Percentiles rank a stretch among this genome's conserved stretches.
Conservation (phyloP, 2,888 invertebrate species). For the Microctonus hyperodae region DNA sequence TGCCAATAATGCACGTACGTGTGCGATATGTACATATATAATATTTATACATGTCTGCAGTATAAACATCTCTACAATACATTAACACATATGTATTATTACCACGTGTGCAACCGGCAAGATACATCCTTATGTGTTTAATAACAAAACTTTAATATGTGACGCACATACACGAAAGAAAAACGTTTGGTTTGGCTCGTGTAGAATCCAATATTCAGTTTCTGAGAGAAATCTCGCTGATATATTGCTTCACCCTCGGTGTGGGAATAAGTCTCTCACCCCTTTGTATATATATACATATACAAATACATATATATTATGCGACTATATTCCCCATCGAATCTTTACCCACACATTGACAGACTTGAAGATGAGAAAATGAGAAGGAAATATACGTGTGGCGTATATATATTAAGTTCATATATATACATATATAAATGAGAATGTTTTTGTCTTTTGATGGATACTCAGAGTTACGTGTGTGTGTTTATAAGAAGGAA, state of each 20-base stretch:
- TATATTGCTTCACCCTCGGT: conserved; percentile 31
- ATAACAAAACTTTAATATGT: conserved; percentile 32
- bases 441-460: conserved; percentile 29
- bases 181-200: conserved; percentile 26
- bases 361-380: neutral
- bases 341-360: neutral
- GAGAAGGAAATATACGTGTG: conserved; percentile 13
- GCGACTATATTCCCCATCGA: neutral
- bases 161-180: conserved; percentile 14
- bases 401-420: no score
- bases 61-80: neutral
- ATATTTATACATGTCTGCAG: neutral
- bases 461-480: neutral
- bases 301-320: neutral
- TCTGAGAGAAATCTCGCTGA: conserved; percentile 32
- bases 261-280: conserved; percentile 22
- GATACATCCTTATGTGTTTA: conserved; percentile 24
- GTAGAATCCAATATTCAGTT: conserved; percentile 35
- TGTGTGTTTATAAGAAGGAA: neutral
- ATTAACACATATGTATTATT: neutral
- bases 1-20: neutral
- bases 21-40: neutral
- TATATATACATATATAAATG: conserved; percentile 16
- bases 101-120: conserved; percentile 25
- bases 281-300: no score